Conservation (phyloP, 1,140 invertebrate genomes). For the Parasteatoda tepidariorum region DNA sequence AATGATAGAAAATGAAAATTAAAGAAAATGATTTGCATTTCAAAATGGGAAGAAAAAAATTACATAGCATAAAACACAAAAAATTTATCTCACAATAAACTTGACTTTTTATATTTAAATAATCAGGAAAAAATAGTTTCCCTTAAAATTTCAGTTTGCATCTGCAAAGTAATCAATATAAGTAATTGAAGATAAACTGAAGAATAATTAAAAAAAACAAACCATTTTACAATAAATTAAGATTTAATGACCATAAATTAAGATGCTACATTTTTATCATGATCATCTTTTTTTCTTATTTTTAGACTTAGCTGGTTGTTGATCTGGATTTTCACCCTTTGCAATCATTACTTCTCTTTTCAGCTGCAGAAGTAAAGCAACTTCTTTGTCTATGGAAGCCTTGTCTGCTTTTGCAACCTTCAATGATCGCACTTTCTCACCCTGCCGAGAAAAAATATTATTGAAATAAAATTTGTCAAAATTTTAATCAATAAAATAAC, state of each 20-base stretch:
- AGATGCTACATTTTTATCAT: no score
- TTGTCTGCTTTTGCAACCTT: conserved; percentile 79
- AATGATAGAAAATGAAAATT: no score
- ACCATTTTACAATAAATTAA: neutral
- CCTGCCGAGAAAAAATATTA: conserved; percentile 71
- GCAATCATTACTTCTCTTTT: conserved; percentile 77
- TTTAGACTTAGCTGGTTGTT: conserved; percentile 23
- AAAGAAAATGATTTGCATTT: no score
- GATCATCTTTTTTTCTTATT: conserved; percentile 53
- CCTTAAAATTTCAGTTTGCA: no score
- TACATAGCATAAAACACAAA: no score
- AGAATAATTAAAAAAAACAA: neutral
- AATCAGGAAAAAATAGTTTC: no score
- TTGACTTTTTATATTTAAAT: no score
- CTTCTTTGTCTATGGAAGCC: conserved; percentile 77
- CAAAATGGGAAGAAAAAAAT: no score
- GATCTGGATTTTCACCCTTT: conserved; percentile 68
- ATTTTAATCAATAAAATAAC: neutral
- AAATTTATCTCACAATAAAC: no score
- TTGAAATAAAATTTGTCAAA: neutral
- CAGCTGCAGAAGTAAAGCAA: conserved; percentile 77
- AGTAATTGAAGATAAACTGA: neutral
- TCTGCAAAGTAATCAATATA: neutral
- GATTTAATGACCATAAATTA: neutral
- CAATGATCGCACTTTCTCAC: conserved; percentile 77